Conservation (phyloP, 2,888 invertebrate genomes). For the Priapulus caudatus region DNA sequence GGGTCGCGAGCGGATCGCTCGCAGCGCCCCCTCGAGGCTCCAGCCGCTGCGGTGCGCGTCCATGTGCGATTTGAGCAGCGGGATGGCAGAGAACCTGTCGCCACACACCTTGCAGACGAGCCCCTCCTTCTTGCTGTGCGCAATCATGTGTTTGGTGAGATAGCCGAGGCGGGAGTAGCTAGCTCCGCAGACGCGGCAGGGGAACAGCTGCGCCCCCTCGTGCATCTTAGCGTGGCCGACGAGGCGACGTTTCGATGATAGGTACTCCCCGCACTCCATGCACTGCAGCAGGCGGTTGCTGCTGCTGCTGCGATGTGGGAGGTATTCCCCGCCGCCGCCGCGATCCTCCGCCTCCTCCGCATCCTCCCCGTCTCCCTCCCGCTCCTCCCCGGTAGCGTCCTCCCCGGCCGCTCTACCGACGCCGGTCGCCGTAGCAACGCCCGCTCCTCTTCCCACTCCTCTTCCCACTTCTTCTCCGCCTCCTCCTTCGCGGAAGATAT, state of each 20-base stretch:
- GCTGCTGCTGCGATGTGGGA: not conserved
- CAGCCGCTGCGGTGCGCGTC: not conserved
- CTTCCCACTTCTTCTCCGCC: not conserved
- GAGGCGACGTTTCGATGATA: slow-evolving; percentile 1
- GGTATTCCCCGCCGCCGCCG: not conserved
- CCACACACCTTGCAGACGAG: not conserved
- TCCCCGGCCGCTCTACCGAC: not conserved
- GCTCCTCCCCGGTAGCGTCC: not conserved
- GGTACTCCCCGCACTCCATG: not conserved
- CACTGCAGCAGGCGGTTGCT: not conserved
- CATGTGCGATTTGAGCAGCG: not conserved
- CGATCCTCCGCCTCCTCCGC: not conserved
- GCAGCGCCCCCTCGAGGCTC: not conserved
- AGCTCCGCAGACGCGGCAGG: not conserved
- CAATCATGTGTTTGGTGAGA: not conserved
- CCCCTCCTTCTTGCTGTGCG: not conserved
- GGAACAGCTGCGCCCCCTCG: not conserved
- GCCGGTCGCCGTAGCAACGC: not conserved
- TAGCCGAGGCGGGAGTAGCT: not conserved
- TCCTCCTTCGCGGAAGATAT: not conserved
- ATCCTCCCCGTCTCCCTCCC: not conserved
- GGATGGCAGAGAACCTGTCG: not conserved
- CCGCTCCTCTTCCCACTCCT: not conserved
- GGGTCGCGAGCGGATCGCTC: not conserved
- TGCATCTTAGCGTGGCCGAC: not conserved